Evolutionary conservation across 1,140 invertebrate species (phyloP), one percentile per base, ranked within the genome.

Genomic region (Agrilus planipennis): DNA sequence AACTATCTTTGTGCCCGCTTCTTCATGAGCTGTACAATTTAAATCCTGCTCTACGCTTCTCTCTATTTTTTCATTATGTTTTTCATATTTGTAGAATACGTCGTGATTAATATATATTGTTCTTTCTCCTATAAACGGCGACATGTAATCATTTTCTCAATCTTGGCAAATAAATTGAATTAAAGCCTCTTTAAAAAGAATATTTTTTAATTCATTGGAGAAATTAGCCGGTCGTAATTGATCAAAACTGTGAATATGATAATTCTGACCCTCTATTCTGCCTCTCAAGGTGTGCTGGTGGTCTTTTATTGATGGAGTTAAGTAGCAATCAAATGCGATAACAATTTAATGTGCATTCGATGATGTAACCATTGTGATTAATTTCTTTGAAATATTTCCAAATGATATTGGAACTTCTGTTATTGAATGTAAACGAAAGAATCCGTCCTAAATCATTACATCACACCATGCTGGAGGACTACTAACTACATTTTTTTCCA

Each of bases 341-440:
- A 41, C n/a, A 22, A 51, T 46, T 27, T 31, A 27, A 10, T n/a
- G 23, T 6, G 38, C 44, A 44, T 27, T 38, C 22, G 15, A 46
- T 34, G 39, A 39, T 28, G 39, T 42, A 31, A 45, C 37, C 45
- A 49, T 46, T 47, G 44, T 44, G 4, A 55, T 39, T 34, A 55
- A 40, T 49, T 57, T 53, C 44, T 57, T 54, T 14, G 50, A 57
- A 28, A 58, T 51, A 47, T 23, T 29, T 41, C 53, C 52, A 51
- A 55, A 61, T 4, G 31, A 51, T 39, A 41, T 42, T 9, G 52
- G 55, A 3, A 57, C 42, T 46, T 54, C 46, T 46, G 46, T 55
- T 35, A 61, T 47, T 1, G 47, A 39, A 39, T 61, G 50, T 10
- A 60, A 34, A 7, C 57, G 37, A 41, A 54, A 60, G 32, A 59